Conservation (phyloP, 2,888 invertebrate genomes). For the Clostera curtula region DNA sequence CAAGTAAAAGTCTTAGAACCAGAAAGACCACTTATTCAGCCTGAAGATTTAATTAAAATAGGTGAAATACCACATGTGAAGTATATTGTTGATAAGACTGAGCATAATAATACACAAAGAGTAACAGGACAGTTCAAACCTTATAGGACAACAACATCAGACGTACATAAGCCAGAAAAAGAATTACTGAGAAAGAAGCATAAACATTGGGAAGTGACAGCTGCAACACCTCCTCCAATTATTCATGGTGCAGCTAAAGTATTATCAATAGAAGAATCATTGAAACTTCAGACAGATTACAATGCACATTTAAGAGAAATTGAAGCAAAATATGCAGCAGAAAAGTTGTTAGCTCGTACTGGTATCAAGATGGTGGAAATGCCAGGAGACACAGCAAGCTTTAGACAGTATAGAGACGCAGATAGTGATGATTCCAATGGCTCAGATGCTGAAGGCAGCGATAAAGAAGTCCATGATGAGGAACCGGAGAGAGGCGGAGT, state of each 20-base stretch:
- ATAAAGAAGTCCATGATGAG: conserved; percentile 73
- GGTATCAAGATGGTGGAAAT: conserved; percentile 51
- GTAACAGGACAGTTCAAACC: conserved; percentile 68
- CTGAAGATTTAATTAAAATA: conserved; percentile 65
- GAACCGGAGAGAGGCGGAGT: conserved; percentile 74
- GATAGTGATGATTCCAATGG: conserved; percentile 49
- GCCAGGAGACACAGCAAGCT: conserved; percentile 39
- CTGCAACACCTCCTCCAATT: conserved; percentile 77
- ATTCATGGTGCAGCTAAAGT: conserved; percentile 70
- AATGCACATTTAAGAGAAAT: conserved; percentile 58
- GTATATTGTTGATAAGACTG: conserved; percentile 69
- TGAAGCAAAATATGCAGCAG: conserved; percentile 73
- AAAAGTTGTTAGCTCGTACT: conserved; percentile 57
- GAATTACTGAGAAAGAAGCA: conserved; percentile 65
- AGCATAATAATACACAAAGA: conserved; percentile 45
- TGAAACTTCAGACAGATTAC: conserved; percentile 71
- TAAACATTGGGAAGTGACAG: conserved; percentile 77
- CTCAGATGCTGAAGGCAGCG: conserved; percentile 62
- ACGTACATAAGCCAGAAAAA: conserved; percentile 72
- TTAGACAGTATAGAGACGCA: conserved; percentile 51
- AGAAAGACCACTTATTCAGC: conserved; percentile 64
- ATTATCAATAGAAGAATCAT: conserved; percentile 71
- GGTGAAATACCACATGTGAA: conserved; percentile 65
- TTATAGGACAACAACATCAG: conserved; percentile 70
- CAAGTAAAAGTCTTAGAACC: conserved; percentile 55